phyloP scores from a whole-genome alignment of 2,888 invertebrate species.

The Lysandra bellargus region DNA sequence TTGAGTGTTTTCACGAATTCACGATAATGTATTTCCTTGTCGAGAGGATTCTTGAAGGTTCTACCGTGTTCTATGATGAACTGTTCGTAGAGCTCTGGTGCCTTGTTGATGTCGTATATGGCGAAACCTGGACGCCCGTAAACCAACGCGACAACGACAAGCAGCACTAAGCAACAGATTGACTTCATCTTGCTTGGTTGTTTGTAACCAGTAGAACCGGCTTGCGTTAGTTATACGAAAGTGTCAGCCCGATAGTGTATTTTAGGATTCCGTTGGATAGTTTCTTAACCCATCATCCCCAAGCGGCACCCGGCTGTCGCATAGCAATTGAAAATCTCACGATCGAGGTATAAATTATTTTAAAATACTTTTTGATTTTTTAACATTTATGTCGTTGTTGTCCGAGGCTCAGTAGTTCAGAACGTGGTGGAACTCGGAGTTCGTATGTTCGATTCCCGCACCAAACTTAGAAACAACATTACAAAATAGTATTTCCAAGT shows the following conservation, averaged over 20 bases:
- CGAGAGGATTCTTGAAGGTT: slow-evolving; percentile 50
- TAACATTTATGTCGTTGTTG: too few relatives aligned
- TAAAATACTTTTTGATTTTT: too few relatives aligned
- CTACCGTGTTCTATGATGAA: slow-evolving; percentile 49
- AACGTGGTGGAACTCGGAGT: too few relatives aligned
- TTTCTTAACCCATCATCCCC: not conserved
- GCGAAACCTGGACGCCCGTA: slow-evolving; percentile 41
- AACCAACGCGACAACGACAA: slow-evolving; percentile 31
- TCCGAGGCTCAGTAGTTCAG: too few relatives aligned
- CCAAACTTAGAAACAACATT: too few relatives aligned
- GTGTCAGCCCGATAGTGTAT: not conserved
- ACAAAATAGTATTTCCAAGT: too few relatives aligned
- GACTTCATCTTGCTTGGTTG: slow-evolving; percentile 27
- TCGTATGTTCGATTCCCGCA: too few relatives aligned
- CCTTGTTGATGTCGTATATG: slow-evolving; percentile 47
- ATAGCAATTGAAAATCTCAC: too few relatives aligned
- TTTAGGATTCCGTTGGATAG: not conserved
- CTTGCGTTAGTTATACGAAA: not conserved
- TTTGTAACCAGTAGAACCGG: not conserved
- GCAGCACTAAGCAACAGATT: slow-evolving; percentile 27
- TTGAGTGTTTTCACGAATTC: slow-evolving; percentile 48
- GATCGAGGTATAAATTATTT: too few relatives aligned
- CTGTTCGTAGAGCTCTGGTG: slow-evolving; percentile 47
- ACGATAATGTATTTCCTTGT: slow-evolving; percentile 47
- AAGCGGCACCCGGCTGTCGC: too few relatives aligned